Conservation (phyloP, 2,888 invertebrate genomes). For the Heliothis peltigera region DNA sequence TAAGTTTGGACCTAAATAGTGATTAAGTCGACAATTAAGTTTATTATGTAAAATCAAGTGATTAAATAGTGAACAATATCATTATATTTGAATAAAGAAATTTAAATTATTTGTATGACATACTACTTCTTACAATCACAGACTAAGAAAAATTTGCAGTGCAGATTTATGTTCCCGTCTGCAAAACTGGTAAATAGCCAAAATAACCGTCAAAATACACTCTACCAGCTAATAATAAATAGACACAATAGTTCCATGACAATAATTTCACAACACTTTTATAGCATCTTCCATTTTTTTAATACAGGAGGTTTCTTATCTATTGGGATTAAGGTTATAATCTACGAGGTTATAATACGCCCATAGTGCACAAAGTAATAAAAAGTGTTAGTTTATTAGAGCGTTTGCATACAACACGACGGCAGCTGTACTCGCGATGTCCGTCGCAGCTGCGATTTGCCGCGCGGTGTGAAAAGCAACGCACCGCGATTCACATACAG, state of each 20-base stretch:
- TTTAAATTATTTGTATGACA: too few species aligned
- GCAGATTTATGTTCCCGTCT: too few species aligned
- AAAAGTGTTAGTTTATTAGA: constrained; percentile 87
- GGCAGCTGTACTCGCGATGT: constrained; percentile 79
- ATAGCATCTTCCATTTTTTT: constrained; percentile 40
- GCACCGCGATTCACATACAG: constrained; percentile 83
- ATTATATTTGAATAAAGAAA: too few species aligned
- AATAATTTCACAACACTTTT: constrained; percentile 22
- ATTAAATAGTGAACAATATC: too few species aligned
- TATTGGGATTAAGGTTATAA: constrained; percentile 60
- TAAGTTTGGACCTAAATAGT: too few species aligned
- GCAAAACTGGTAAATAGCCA: too few species aligned
- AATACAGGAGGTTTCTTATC: constrained; percentile 51
- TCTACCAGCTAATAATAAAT: not conserved
- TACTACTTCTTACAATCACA: too few species aligned
- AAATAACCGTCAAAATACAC: not conserved
- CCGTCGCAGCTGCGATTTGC: constrained; percentile 80
- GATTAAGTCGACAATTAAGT: too few species aligned
- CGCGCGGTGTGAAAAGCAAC: constrained; percentile 83
- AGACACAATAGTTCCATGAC: constrained; percentile 23
- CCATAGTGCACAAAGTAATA: constrained; percentile 75
- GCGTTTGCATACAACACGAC: constrained; percentile 84
- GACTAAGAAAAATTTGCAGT: too few species aligned
- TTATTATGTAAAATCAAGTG: too few species aligned
- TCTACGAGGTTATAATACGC: constrained; percentile 63